Base-by-base conservation (phyloP, 2,113 vertebrate genomes). In the Indicator indicator region DNA sequence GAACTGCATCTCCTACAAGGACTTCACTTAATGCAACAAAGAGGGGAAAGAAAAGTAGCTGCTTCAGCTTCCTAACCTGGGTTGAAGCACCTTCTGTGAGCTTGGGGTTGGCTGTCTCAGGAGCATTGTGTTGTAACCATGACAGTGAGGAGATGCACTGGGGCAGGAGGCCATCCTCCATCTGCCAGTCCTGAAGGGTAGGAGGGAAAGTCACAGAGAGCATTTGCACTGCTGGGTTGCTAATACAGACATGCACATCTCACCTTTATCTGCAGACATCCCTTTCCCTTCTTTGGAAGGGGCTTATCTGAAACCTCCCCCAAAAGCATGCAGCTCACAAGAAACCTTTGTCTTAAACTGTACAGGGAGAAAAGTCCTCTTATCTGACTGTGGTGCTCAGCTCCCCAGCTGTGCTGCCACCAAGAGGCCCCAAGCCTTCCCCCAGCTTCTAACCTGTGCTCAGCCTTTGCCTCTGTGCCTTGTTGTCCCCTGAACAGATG, bases 71-170 rank as follows among this genome's bases (percentile, higher is more conserved):
- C 64, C 11, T 80, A 24, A 21, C 59, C 84, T 18, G 56, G 30
- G 24, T n/a, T 8, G 0, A 3, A 32, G 65, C 2, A 1, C 27
- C 33, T 36, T 18, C 15, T 0, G 2, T 63, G 68, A 4, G 64
- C 1, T 0, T 12, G 44, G 54, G 16, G 24, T 19, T 2, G 15
- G 16, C 4, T 21, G 30, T 58, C 40, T 1, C 5, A 4, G 0
- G 0, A 24, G 17, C 1, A 20, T 9, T 7, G 0, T 14, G 36
- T 23, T 2, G 0, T 9, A 33, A 67, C 38, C 1, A 2, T 0
- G 21, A 27, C 3, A 7, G 27, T 0, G 4, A 58, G 67, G 52
- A 36, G n/a, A 62, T 55, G n/a, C 0, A 1, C 18, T 1, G 6
- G 24, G 50, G 9, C 19, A 9, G 58, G 59, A 68, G 40, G 20